These are phyloP conservation scores for Hyppa rectilinea DNA, from an alignment of 2,888 invertebrate genomes.

Conservation along the genomic window DNA sequence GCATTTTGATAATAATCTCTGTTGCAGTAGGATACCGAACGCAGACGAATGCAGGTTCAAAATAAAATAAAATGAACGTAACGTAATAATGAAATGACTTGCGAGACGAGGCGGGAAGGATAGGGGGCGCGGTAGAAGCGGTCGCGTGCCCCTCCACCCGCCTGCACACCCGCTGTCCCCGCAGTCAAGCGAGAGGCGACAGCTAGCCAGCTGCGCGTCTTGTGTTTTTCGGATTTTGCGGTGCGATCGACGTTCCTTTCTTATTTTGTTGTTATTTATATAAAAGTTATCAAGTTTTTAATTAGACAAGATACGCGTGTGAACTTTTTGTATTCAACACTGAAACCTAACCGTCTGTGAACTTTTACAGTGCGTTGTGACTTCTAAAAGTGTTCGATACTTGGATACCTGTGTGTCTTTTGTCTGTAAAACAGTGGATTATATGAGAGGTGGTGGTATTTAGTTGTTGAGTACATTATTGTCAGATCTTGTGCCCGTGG, in stretches of 20 bases:
- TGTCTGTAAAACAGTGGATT: slow-evolving; percentile 87
- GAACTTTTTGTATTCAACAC: slow-evolving; percentile 72
- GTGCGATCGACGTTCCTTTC: slow-evolving; percentile 86
- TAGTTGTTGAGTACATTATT: slow-evolving; percentile 80
- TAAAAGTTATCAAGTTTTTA: slow-evolving; percentile 79
- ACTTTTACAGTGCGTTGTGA: slow-evolving; percentile 78
- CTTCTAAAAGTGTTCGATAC: slow-evolving; percentile 79
- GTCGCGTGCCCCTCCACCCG: slow-evolving; percentile 76
- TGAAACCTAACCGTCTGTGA: slow-evolving; percentile 66
- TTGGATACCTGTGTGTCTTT: slow-evolving; percentile 89
- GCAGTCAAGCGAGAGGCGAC: slow-evolving; percentile 87
- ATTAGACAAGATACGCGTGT: slow-evolving; percentile 78
- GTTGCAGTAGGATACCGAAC: slow-evolving; percentile 61
- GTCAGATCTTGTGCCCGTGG: slow-evolving; percentile 80
- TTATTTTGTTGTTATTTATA: slow-evolving; percentile 79
- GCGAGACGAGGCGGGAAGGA: slow-evolving; percentile 83
- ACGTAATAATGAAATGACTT: slow-evolving; percentile 85
- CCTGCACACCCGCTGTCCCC: slow-evolving; percentile 76
- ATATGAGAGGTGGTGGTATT: slow-evolving; percentile 84
- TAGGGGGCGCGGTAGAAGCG: slow-evolving; percentile 81
- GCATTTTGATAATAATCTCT: slow-evolving; percentile 49
- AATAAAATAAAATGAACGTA: slow-evolving; percentile 85
- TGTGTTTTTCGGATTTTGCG: slow-evolving; percentile 89
- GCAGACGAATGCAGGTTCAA: slow-evolving; percentile 69
- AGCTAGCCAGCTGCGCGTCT: slow-evolving; percentile 87